Conservation (phyloP, 2,113 vertebrate genomes). For the Phyllostomus hastatus region DNA sequence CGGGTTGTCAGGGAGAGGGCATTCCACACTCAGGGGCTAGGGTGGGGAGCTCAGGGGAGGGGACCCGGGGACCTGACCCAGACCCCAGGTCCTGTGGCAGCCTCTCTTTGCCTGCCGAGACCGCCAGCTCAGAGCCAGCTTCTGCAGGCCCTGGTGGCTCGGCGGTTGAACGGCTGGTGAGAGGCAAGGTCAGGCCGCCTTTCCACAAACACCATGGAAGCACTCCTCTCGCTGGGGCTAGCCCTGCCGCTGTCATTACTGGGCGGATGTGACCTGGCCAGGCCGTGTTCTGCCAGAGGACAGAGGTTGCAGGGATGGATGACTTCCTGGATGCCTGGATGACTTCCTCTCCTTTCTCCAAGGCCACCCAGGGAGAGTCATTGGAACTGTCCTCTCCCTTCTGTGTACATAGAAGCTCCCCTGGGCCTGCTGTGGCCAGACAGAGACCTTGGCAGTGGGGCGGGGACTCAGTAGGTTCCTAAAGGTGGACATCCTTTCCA, state of each 20-base stretch:
- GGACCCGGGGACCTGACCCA: background rate
- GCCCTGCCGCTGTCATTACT: background rate
- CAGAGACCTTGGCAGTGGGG: background rate
- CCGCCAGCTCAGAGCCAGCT: background rate
- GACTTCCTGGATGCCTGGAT: background rate
- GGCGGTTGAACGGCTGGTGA: background rate
- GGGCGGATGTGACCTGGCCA: background rate
- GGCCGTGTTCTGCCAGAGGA: background rate
- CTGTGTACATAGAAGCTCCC: background rate
- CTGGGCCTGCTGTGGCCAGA: background rate
- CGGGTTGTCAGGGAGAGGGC: background rate
- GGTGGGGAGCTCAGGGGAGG: background rate
- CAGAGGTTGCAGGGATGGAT: background rate
- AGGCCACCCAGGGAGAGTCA: background rate
- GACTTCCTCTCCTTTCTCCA: background rate
- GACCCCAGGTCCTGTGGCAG: background rate
- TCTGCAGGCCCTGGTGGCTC: background rate
- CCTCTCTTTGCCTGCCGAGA: background rate
- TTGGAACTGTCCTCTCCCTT: background rate
- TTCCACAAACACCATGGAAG: conserved; percentile 38
- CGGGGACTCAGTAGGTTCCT: background rate
- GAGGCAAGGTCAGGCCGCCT: background rate
- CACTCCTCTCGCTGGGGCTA: background rate
- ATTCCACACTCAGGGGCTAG: background rate
- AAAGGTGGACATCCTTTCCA: background rate